A percentile compares a stretch with the other conserved stretches of the same genome.
phyloP scores from a whole-genome alignment of 2,888 invertebrate species.

The Linyphia triangularis region DNA sequence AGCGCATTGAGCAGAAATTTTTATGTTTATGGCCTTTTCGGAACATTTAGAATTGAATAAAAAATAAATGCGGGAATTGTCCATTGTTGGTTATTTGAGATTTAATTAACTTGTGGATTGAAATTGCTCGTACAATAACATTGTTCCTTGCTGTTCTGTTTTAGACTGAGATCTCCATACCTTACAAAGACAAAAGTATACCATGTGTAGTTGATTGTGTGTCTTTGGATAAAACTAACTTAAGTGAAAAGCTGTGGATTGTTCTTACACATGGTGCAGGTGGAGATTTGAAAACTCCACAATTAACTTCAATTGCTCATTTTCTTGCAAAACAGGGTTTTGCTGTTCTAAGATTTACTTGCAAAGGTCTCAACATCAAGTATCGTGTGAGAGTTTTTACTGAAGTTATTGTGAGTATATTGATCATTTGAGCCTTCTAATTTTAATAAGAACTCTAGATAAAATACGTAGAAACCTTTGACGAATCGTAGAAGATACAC shows the following conservation, averaged over 20 bases:
- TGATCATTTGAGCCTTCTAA: no score
- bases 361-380: constrained; percentile 58
- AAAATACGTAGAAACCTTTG: no score
- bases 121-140: no score
- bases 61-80: no score
- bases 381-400: constrained; percentile 45
- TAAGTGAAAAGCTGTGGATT: constrained; percentile 19
- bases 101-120: no score
- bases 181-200: constrained; percentile 37
- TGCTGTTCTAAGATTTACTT: constrained; percentile 52
- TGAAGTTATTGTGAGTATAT: constrained; percentile 53
- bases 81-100: no score
- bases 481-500: no score
- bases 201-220: neutral
- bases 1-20: no score
- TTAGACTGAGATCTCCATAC: constrained; percentile 15
- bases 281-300: constrained; percentile 59
- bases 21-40: no score
- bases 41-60: no score
- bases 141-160: neutral
- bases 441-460: neutral
- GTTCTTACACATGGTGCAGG: constrained; percentile 66
- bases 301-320: constrained; percentile 25
- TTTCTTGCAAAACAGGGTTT: constrained; percentile 18
- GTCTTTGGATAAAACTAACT: neutral